These are phyloP conservation scores for Heterodera filipjevi DNA, from an alignment of 2,888 invertebrate species.

Conservation along the genomic window DNA sequence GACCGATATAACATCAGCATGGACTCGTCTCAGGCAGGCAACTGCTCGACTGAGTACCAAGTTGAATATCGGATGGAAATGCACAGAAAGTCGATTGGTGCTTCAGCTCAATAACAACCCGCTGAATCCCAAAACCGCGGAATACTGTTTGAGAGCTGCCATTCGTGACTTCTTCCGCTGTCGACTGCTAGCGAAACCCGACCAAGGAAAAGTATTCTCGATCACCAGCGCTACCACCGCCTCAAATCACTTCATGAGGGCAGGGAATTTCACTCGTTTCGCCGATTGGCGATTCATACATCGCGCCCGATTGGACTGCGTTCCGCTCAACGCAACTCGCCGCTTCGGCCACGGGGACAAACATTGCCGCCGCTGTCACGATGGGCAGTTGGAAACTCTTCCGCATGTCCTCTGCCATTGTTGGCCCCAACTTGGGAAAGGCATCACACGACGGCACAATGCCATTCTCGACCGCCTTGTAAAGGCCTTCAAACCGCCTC, in stretches of 20 bases:
- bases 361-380: background rate
- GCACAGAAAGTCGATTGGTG: background rate
- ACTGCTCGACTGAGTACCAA: background rate
- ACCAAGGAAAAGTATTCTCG: constrained; percentile 49
- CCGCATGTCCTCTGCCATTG: constrained; percentile 19
- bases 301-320: constrained; percentile 48
- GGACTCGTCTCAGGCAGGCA: constrained; percentile 15
- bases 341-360: background rate
- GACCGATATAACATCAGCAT: background rate
- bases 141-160: background rate
- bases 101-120: background rate
- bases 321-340: constrained; percentile 52
- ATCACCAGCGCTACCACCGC: constrained; percentile 3
- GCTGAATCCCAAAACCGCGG: background rate
- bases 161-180: background rate
- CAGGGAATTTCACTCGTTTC: constrained; percentile 25
- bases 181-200: background rate
- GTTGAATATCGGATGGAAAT: background rate
- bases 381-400: background rate
- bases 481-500: background rate
- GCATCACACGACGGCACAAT: background rate
- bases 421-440: background rate
- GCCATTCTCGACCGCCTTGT: constrained; percentile 7
- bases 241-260: constrained; percentile 22
- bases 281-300: constrained; percentile 67